Conservation (phyloP, 2,888 invertebrate genomes). For the Alcis repandata region DNA sequence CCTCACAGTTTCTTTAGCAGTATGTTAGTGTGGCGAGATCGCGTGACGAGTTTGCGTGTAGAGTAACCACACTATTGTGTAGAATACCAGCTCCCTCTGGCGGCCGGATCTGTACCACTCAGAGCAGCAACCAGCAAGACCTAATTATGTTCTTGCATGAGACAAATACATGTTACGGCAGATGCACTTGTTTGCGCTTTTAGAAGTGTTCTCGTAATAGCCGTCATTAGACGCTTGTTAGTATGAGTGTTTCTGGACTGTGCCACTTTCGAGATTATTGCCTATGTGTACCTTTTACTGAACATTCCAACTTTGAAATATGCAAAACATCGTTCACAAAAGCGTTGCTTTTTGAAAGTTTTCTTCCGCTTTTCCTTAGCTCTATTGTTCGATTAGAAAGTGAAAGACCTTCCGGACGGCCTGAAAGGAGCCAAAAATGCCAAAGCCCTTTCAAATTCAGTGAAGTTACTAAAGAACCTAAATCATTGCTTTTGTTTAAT, state of each 20-base stretch:
- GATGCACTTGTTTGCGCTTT: conserved; percentile 56
- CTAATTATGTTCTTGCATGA: conserved; percentile 72
- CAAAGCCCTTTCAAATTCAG: conserved; percentile 11
- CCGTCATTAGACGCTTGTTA: conserved; percentile 34
- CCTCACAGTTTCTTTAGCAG: conserved; percentile 83
- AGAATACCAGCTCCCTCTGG: conserved; percentile 61
- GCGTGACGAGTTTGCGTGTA: conserved; percentile 82
- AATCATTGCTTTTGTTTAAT: not conserved
- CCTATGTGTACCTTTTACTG: not conserved
- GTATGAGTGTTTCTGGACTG: conserved; percentile 16
- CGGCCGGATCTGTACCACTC: conserved; percentile 66
- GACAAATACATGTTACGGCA: conserved; percentile 57
- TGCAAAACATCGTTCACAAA: conserved; percentile 1
- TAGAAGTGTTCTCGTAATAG: conserved; percentile 38
- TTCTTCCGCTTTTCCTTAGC: conserved; percentile 8
- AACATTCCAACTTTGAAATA: conserved; percentile 3
- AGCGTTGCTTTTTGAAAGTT: not conserved
- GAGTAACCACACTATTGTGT: conserved; percentile 50
- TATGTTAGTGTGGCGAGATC: conserved; percentile 81
- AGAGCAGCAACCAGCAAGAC: conserved; percentile 56
- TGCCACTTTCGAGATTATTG: conserved; percentile 16
- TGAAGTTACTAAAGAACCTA: not conserved
- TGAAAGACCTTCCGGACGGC: not conserved
- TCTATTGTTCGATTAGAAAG: conserved; percentile 15
- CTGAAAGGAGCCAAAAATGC: conserved; percentile 1